Conservation (phyloP, 2,797 vertebrate species). For the Pangasius sanitwongsei region DNA sequence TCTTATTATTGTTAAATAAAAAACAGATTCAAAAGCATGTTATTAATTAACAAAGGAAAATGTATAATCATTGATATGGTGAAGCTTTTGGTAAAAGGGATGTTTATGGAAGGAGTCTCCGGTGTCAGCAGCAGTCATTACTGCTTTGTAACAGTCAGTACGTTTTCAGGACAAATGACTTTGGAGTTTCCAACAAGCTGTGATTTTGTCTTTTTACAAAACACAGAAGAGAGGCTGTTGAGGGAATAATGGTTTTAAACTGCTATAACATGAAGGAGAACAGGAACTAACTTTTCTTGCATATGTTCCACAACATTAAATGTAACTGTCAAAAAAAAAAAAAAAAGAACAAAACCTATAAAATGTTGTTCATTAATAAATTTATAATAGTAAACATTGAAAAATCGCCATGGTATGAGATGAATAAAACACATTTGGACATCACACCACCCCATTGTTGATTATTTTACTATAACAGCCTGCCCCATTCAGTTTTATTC, state of each 20-base stretch:
- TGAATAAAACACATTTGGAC: neutral
- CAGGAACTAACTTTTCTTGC: neutral
- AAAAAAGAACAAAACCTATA: too few species aligned
- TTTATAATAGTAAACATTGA: neutral
- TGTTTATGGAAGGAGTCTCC: slow-evolving; percentile 5
- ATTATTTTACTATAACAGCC: neutral
- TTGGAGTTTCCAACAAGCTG: neutral
- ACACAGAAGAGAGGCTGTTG: neutral
- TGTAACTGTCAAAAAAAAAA: neutral
- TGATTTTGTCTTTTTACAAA: neutral
- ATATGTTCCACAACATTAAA: neutral
- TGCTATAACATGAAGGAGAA: neutral
- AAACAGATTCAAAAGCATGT: neutral
- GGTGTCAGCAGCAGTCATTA: neutral
- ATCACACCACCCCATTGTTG: neutral
- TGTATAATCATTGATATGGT: neutral
- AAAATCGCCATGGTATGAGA: neutral
- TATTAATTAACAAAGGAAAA: neutral
- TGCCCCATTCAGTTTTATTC: neutral
- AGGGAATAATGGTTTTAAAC: neutral
- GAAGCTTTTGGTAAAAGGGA: neutral
- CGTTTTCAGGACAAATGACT: neutral
- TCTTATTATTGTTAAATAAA: neutral
- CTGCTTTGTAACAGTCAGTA: neutral
- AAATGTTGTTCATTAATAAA: neutral